Base-by-base conservation (phyloP, 2,888 invertebrate genomes). In the Dusona sp. region DNA sequence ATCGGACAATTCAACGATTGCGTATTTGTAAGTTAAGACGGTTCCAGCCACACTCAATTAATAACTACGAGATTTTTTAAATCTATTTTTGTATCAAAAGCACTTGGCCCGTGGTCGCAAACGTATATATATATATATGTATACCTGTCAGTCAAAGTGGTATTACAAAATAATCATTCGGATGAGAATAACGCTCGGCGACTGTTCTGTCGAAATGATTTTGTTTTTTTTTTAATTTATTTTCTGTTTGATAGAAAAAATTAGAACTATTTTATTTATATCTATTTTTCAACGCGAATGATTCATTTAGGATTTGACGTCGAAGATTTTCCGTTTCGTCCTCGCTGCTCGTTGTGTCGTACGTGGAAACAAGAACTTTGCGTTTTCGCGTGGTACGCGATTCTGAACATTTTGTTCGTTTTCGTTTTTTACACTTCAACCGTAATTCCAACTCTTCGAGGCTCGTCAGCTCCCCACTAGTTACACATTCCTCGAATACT, bases 261-360 rank as follows among this genome's bases (percentile, higher is more conserved):
- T 72, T 8, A 22, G 11, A 19, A 16, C 25, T 57, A 51, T 22
- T 3, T 45, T 48, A 84, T 29, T 70, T 57, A 9, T 48, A 29
- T 72, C 45, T 42, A 3, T 85, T 79, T 64, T 75, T 85, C 11
- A 86, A 11, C n/a, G 79, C 36, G 25, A 90, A 72, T 6, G 91
- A 92, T 77, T 92, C 90, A 8, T 92, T 88, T 29, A 80, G 83
- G 73, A 93, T 89, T 75, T 93, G 89, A 38, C 84, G 83, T 4
- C 93, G 90, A 22, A 93, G 68, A 38, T 75, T 78, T 83, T 92
- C 93, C 38, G 88, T 90, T 54, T 93, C 93, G 80, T 93, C 93
- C 57, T 93, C 93, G 54, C 93, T 93, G 64, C 92, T 92, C 64
- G 82, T 86, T 16, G 77, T 70, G 25, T 83, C 78, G 54, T 75